Evolutionary conservation across 2,888 invertebrate species (phyloP).

Genomic region (Globia sparganii): DNA sequence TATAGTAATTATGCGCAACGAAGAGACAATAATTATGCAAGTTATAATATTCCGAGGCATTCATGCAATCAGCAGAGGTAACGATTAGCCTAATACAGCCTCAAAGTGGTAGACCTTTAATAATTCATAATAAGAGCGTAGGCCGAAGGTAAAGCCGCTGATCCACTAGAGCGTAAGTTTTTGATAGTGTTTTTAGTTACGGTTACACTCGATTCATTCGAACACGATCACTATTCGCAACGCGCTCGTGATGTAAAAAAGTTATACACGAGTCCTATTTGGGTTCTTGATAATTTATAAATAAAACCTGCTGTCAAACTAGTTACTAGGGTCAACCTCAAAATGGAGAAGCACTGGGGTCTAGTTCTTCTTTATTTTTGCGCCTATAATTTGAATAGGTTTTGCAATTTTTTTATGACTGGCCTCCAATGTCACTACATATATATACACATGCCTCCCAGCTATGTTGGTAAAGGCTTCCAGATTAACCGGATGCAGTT

Average conservation of each 20-base stretch:
- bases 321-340: background rate
- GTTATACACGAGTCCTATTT: background rate
- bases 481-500: background rate
- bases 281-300: background rate
- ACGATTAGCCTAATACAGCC: constrained; percentile 49
- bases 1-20: background rate
- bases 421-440: too few species aligned
- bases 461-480: background rate
- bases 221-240: background rate
- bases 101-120: constrained; percentile 56
- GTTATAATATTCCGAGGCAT: constrained; percentile 39
- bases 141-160: constrained; percentile 25
- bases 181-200: background rate
- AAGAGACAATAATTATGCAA: constrained; percentile 53
- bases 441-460: too few species aligned
- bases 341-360: background rate
- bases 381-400: too few species aligned
- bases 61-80: constrained; percentile 42
- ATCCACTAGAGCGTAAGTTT: constrained; percentile 25
- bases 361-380: background rate
- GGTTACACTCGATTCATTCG: background rate
- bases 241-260: background rate
- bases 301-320: background rate
- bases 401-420: too few species aligned
- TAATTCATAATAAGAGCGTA: constrained; percentile 58